A percentile compares a stretch with the other conserved stretches of the same genome.
These are phyloP conservation scores for Leucophenga maculata DNA, from an alignment of 2,888 invertebrate genomes.

Conservation along the genomic window DNA sequence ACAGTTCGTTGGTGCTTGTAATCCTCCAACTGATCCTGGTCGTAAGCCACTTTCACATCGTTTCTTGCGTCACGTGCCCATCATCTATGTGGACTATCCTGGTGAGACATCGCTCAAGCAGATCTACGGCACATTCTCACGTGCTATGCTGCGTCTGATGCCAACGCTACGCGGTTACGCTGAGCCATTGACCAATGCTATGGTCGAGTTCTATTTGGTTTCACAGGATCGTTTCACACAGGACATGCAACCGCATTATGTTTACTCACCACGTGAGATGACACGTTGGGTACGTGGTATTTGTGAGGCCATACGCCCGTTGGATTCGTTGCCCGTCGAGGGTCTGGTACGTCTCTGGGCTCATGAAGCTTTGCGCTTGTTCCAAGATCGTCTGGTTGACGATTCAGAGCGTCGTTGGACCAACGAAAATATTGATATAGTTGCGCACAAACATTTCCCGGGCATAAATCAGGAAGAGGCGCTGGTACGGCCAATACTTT, in stretches of 20 bases:
- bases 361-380: conserved; percentile 96
- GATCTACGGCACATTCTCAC: conserved; percentile 98
- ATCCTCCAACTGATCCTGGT: conserved; percentile 99
- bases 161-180: conserved; percentile 93
- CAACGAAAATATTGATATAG: conserved; percentile 95
- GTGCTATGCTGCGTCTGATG: conserved; percentile 96
- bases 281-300: conserved; percentile 99
- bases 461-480: conserved; percentile 88
- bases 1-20: conserved; percentile 99
- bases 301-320: conserved; percentile 96
- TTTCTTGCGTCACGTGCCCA: conserved; percentile 94
- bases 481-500: conserved; percentile 93
- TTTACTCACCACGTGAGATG: conserved; percentile 99
- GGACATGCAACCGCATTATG: conserved; percentile 99
- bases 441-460: conserved; percentile 95
- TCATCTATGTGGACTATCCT: conserved; percentile 99
- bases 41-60: conserved; percentile 94
- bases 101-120: conserved; percentile 97
- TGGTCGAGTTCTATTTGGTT: conserved; percentile 98
- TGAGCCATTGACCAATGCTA: conserved; percentile 96
- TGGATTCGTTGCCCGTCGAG: conserved; percentile 92
- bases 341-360: conserved; percentile 99
- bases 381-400: conserved; percentile 96
- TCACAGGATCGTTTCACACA: conserved; percentile 99
- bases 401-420: conserved; percentile 97